Percentiles rank a stretch among this genome's conserved stretches.
These are phyloP conservation scores for Brachyptera risi DNA, from an alignment of 2,888 invertebrate species.

Conservation along the genomic window DNA sequence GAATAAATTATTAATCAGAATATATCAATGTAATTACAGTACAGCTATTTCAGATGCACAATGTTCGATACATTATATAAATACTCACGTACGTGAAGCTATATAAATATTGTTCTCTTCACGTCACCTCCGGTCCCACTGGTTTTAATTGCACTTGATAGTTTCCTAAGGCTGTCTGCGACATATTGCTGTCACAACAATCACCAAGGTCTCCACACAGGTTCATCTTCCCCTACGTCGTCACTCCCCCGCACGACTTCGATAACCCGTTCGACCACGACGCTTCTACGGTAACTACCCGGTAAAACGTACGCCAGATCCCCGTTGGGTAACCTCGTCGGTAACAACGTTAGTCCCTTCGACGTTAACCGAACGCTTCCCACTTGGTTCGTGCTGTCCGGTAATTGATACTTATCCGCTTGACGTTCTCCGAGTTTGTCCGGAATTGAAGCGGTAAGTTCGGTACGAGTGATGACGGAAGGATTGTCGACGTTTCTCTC, in stretches of 20 bases:
- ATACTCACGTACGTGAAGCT: too few species aligned
- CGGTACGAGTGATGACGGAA: background rate
- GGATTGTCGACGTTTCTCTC: background rate
- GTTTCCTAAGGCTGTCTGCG: too few species aligned
- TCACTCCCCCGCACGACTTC: slow-evolving; percentile 3
- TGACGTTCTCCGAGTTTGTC: background rate
- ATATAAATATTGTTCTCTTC: too few species aligned
- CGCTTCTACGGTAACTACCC: slow-evolving; percentile 29
- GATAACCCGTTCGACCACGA: background rate
- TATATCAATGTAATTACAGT: too few species aligned
- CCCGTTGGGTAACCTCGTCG: slow-evolving; percentile 44
- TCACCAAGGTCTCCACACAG: slow-evolving; percentile 45
- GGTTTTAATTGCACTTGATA: too few species aligned
- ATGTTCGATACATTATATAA: too few species aligned
- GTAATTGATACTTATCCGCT: background rate
- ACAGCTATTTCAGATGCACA: too few species aligned
- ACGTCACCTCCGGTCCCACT: too few species aligned
- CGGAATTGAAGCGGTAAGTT: background rate
- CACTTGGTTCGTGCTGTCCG: slow-evolving; percentile 14
- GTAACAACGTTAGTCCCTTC: slow-evolving; percentile 41
- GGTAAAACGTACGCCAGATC: slow-evolving; percentile 46
- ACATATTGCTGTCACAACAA: too few species aligned
- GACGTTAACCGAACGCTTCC: background rate
- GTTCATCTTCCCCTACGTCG: slow-evolving; percentile 34
- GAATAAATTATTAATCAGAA: too few species aligned